Conservation (phyloP, 2,797 vertebrate species). For the Anisognathus igniventris region DNA sequence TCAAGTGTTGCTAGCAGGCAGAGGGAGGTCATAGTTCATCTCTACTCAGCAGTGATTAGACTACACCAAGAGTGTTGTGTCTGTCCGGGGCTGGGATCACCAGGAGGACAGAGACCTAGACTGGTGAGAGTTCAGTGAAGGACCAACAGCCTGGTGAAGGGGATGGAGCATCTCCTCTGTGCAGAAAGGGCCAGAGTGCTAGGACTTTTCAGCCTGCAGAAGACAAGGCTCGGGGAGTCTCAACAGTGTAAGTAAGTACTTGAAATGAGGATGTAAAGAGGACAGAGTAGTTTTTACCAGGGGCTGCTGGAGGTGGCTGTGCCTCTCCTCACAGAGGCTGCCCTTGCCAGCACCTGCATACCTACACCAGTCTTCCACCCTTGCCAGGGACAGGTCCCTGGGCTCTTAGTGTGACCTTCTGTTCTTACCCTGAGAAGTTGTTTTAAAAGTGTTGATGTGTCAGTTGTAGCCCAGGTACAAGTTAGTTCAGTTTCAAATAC, state of each 20-base stretch:
- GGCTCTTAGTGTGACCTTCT: neutral
- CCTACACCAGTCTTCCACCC: neutral
- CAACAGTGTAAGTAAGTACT: neutral
- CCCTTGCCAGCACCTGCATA: accelerated
- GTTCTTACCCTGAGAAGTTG: neutral
- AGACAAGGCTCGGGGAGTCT: neutral
- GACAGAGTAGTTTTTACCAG: neutral
- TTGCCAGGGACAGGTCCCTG: neutral
- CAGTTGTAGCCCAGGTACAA: neutral
- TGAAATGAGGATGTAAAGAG: neutral
- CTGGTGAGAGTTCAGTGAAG: neutral
- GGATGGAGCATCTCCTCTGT: neutral
- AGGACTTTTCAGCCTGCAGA: neutral
- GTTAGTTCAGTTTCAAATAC: neutral
- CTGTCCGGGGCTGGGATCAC: neutral
- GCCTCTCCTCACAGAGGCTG: neutral
- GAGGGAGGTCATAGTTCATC: neutral
- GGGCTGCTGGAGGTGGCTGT: neutral
- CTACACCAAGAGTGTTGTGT: neutral
- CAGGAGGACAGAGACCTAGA: neutral
- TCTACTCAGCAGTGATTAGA: neutral
- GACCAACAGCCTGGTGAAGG: neutral
- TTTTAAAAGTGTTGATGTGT: neutral
- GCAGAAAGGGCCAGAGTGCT: neutral
- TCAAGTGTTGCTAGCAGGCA: neutral